These are phyloP conservation scores for Anaspis maculata DNA, from an alignment of 2,888 invertebrate species.

Conservation along the genomic window DNA sequence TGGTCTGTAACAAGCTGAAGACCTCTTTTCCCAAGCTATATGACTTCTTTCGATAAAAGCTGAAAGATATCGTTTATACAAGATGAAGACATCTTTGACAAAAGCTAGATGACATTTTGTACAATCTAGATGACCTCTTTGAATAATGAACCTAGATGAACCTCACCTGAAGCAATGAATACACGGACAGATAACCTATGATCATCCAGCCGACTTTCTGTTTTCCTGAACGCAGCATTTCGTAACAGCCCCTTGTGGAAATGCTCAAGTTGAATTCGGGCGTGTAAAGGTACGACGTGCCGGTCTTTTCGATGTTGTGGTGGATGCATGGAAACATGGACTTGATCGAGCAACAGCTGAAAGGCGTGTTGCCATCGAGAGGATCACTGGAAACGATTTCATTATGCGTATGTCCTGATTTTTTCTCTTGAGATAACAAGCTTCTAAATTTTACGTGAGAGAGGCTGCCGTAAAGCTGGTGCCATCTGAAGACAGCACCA, in stretches of 20 bases:
- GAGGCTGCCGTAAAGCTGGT: too few relatives aligned
- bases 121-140: neutral
- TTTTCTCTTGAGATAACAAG: too few relatives aligned
- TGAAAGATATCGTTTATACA: too few relatives aligned
- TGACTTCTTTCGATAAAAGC: too few relatives aligned
- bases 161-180: slow-evolving; percentile 26
- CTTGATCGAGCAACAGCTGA: slow-evolving; percentile 54
- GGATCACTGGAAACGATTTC: slow-evolving; percentile 4
- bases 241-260: slow-evolving; percentile 35
- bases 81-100: too few relatives aligned
- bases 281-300: slow-evolving; percentile 49
- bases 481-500: too few relatives aligned
- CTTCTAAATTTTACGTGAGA: too few relatives aligned
- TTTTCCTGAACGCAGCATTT: slow-evolving; percentile 29
- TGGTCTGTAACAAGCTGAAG: too few relatives aligned
- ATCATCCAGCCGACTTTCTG: slow-evolving; percentile 32
- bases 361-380: slow-evolving; percentile 50
- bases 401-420: neutral
- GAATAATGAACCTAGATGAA: neutral
- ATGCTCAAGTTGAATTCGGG: slow-evolving; percentile 40
- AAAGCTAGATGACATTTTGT: too few relatives aligned
- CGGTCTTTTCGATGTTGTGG: slow-evolving; percentile 47
- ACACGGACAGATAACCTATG: slow-evolving; percentile 29
- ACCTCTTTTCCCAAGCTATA: too few relatives aligned
- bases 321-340: slow-evolving; percentile 52